Base-by-base conservation (phyloP, 2,888 invertebrate genomes). In the Parnassius orleans region DNA sequence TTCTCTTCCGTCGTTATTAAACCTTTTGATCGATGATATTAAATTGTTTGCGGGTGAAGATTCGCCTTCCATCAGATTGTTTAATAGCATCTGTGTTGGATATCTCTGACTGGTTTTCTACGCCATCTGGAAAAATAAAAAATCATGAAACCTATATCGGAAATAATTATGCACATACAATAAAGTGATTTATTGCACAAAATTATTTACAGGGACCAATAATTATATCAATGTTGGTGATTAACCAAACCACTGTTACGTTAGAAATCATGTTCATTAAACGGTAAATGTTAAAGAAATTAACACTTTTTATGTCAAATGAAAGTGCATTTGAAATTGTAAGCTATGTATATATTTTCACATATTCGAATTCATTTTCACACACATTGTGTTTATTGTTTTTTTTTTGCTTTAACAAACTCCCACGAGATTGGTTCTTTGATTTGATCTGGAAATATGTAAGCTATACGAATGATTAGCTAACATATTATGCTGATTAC, bases 31-130 rank as follows among this genome's bases (percentile, higher is more conserved):
- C 42, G 87, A 84, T 57, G 88, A 80, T 68, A 89, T 82, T 48
- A 90, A 72, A 67, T 81, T 83, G 72, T 81, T 85, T 68, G 83
- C 80, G 63, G 81, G 74, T 72, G 87, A 77, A 70, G 86, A 71
- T 72, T 87, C 84, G 68, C 82, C 85, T 82, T 89, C 90, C 90
- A 90, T 91, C 76, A 84, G 84, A 68, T 69, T 79, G 80, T 77
- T 84, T 61, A 86, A 72, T 80, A 84, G 70, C 86, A 86, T 90
- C 83, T 84, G 85, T 80, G 76, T 72, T 80, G 79, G 76, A 78
- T 80, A 70, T 79, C 75, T 78, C 74, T 71, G 70, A 74, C 78
- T 75, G 79, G 78, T 84, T 83, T 78, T 79, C 81, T 89, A 86
- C 84, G 84, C 83, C 90, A 90, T 87, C 90, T 91, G 88, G 9